These are phyloP conservation scores for Atta texana DNA, from an alignment of 1,140 invertebrate genomes.

Conservation along the genomic window DNA sequence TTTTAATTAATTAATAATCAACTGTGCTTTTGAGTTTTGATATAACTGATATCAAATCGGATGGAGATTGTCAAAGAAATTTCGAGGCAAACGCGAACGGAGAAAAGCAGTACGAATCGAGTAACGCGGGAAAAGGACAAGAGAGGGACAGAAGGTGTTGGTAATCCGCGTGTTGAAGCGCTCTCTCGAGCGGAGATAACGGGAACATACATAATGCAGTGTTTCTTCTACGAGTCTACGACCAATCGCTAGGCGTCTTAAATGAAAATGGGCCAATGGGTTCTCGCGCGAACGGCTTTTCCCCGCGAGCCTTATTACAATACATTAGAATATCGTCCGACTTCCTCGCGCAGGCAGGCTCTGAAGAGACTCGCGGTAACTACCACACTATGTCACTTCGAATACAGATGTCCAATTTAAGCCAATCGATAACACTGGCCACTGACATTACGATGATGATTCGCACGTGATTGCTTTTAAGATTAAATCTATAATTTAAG, in stretches of 20 bases:
- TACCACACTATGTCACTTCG: constrained; percentile 40
- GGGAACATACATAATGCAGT: constrained; percentile 81
- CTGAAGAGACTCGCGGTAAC: constrained; percentile 37
- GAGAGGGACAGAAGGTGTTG: constrained; percentile 66
- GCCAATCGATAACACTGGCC: constrained; percentile 28
- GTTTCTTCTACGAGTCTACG: constrained; percentile 75
- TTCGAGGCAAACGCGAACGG: not conserved
- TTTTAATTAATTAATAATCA: not conserved
- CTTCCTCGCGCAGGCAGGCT: constrained; percentile 45
- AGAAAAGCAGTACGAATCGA: constrained; percentile 33
- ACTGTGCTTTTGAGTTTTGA: not conserved
- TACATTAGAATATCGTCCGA: constrained; percentile 76
- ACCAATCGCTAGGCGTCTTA: constrained; percentile 74
- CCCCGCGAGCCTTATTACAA: constrained; percentile 73
- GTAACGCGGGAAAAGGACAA: constrained; percentile 4
- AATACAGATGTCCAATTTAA: constrained; percentile 46
- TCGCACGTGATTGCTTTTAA: not conserved
- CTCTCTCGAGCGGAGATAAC: constrained; percentile 76
- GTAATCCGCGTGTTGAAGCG: constrained; percentile 79
- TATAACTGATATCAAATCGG: too few relatives aligned
- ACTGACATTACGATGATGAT: not conserved
- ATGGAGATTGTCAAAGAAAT: not conserved
- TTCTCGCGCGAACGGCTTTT: constrained; percentile 65
- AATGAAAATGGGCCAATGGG: constrained; percentile 78
- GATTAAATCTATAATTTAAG: not conserved